phyloP scores from a whole-genome alignment of 1,140 invertebrate species.

The Drosophila kikkawai region DNA sequence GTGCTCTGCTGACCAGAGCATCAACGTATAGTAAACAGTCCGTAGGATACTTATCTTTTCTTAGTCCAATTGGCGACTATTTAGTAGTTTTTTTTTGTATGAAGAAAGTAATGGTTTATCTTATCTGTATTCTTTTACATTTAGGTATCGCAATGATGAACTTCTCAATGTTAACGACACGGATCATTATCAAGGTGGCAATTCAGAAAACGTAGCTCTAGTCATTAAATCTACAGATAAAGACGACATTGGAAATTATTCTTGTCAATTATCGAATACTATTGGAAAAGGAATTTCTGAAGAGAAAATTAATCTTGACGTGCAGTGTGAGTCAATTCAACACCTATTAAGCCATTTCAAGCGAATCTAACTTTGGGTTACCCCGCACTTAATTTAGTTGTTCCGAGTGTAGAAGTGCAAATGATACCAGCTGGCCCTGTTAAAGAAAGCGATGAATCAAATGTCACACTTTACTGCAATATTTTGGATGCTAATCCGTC shows the following conservation, averaged over 20 bases:
- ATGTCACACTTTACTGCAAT: constrained; percentile 93
- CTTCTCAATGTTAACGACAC: constrained; percentile 88
- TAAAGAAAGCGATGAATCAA: constrained; percentile 91
- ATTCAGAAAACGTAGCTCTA: constrained; percentile 89
- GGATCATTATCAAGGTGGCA: constrained; percentile 91
- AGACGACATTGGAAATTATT: constrained; percentile 92
- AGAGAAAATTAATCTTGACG: constrained; percentile 89
- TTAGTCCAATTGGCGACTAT: too few relatives aligned
- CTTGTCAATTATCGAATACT: constrained; percentile 91
- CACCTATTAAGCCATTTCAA: not conserved
- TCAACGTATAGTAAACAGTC: too few relatives aligned
- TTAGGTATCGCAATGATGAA: constrained; percentile 91
- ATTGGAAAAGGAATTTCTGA: constrained; percentile 89
- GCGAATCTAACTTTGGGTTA: not conserved
- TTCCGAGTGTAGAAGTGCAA: constrained; percentile 90
- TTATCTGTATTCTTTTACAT: constrained; percentile 42
- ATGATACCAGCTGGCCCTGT: constrained; percentile 92
- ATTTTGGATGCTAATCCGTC: constrained; percentile 89
- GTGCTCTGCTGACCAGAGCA: too few relatives aligned
- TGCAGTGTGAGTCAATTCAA: constrained; percentile 89
- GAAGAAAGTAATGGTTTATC: constrained; percentile 18
- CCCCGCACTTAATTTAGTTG: constrained; percentile 86
- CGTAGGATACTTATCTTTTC: too few relatives aligned
- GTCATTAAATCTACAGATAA: constrained; percentile 91
- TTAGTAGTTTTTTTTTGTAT: not conserved